Evolutionary conservation across 2,113 vertebrate species (phyloP).

Genomic region (Helogale parvula): DNA sequence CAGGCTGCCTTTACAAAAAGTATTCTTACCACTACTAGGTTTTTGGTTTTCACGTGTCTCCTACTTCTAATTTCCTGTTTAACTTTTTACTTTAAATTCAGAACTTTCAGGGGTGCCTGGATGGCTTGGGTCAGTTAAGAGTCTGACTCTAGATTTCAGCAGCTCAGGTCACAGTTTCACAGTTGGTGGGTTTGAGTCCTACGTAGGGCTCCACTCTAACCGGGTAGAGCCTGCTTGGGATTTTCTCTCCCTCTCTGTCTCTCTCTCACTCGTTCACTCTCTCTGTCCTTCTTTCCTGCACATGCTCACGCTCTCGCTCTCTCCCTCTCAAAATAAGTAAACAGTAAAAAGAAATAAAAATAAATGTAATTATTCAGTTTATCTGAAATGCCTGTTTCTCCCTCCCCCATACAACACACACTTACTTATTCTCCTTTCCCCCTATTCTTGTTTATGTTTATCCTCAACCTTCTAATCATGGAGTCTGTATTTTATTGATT

Average conservation of each 20-base stretch:
- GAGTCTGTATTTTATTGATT: conserved; percentile 1
- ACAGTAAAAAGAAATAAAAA: too few species aligned
- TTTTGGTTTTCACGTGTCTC: neutral
- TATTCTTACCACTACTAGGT: neutral
- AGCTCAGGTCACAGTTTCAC: too few species aligned
- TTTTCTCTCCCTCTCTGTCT: too few species aligned
- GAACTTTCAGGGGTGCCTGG: neutral
- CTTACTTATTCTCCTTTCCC: neutral
- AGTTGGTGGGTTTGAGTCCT: too few species aligned
- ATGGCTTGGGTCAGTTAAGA: too few species aligned
- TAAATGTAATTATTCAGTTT: neutral
- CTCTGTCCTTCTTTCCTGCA: too few species aligned
- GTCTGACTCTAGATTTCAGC: too few species aligned
- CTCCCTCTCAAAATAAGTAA: too few species aligned
- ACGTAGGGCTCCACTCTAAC: too few species aligned
- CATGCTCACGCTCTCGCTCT: too few species aligned
- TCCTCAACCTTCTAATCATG: neutral
- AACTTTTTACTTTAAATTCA: conserved; percentile 25
- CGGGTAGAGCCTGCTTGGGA: too few species aligned
- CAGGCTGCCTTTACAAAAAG: neutral
- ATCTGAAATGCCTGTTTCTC: neutral
- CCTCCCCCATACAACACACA: neutral
- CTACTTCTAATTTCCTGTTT: conserved; percentile 45
- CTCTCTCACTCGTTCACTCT: too few species aligned
- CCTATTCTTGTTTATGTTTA: neutral